Evolutionary conservation across 2,888 invertebrate species (phyloP).

Genomic region (Chydorus sphaericus): DNA sequence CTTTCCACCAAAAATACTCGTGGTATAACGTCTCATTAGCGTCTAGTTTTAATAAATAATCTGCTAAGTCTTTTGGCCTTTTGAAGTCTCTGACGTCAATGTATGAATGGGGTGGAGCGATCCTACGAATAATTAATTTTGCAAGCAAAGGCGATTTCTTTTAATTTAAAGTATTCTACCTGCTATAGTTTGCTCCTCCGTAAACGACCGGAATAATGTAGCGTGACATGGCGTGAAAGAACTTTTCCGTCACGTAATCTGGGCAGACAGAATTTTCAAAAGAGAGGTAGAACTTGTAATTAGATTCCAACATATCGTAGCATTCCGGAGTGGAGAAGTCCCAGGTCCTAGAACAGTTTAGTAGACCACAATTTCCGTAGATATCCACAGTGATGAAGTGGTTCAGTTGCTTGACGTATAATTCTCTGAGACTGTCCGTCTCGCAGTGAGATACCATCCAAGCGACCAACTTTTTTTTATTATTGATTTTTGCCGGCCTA

Average conservation of each 20-base stretch:
- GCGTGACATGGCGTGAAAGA: slow-evolving; percentile 7
- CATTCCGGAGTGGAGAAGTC: neutral
- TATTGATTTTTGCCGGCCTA: too few species aligned
- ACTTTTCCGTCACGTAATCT: slow-evolving; percentile 14
- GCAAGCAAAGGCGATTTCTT: too few species aligned
- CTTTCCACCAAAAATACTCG: slow-evolving; percentile 20
- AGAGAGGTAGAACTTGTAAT: slow-evolving; percentile 15
- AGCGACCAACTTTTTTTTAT: slow-evolving; percentile 15
- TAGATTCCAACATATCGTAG: slow-evolving; percentile 11
- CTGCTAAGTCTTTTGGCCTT: slow-evolving; percentile 20
- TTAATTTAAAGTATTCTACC: too few species aligned
- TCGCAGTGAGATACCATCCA: slow-evolving; percentile 20
- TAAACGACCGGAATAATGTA: slow-evolving; percentile 13
- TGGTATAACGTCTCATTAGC: slow-evolving; percentile 19
- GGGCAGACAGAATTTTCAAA: slow-evolving; percentile 15
- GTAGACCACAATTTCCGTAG: slow-evolving; percentile 19
- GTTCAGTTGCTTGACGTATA: slow-evolving; percentile 17
- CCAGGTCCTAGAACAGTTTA: neutral
- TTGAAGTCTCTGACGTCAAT: slow-evolving; percentile 23
- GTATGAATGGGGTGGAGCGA: slow-evolving; percentile 23
- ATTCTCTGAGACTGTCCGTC: slow-evolving; percentile 17
- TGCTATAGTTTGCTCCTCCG: slow-evolving; percentile 15
- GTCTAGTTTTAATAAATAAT: slow-evolving; percentile 19
- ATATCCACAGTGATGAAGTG: slow-evolving; percentile 17
- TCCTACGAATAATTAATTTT: too few species aligned